Base-by-base conservation (phyloP, 2,113 vertebrate species). In the Eubucco bourcierii region DNA sequence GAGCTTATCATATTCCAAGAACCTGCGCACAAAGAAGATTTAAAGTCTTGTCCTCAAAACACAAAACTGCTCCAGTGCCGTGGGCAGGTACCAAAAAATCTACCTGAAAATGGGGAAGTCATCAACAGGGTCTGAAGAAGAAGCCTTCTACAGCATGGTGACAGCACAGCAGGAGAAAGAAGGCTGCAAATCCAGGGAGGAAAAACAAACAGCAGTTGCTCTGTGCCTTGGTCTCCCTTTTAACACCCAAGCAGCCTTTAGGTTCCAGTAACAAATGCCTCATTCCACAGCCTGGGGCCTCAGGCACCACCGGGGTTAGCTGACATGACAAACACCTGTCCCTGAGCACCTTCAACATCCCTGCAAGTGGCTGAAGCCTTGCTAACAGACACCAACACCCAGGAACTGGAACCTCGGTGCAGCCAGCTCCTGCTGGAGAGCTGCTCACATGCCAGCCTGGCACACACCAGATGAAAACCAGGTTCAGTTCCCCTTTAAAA, bases 251-350 rank as follows among this genome's bases (percentile, higher is more conserved):
- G 58, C 4, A 95, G 52, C 52, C 88, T 93, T 29, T 24, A 89
- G 80, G 81, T 91, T 60, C 89, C 0, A 15, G 63, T 90, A 94
- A 68, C 34, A 78, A 76, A 75, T 2, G 34, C 4, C 41, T 86
- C 41, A 90, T 64, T 94, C 93, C 73, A 74, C 74, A 91, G 79
- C 91, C 80, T 93, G 52, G 93, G 83, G 91, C 37, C 73, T 39
- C 83, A 84, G 58, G 6, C 44, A 75, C 28, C 58, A 7, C 47
- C 52, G 68, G n/a, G 77, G 71, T 58, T 65, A 71, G 72, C 79
- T 68, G 55, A 73, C 50, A 52, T 8, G 37, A 77, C 82, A 90
- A 77, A 34, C 56, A 78, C 9, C 84, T 68, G 72, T 88, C 55
- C 72, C 28, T 80, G 17, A 9, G 55, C 58, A 74, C 47, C 73